Evolutionary conservation across 1,140 invertebrate species (phyloP).

Genomic region (Lerema accius): DNA sequence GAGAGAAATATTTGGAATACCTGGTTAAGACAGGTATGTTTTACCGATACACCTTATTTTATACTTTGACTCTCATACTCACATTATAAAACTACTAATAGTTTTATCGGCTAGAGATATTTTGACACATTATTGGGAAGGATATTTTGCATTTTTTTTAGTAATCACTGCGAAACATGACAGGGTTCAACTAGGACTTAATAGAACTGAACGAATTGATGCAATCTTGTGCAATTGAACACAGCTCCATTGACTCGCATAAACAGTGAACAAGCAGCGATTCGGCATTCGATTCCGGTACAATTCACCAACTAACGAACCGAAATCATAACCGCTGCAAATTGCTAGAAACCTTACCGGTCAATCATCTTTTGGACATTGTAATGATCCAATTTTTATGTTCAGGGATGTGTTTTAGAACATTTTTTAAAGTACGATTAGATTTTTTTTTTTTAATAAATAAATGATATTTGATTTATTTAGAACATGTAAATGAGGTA

Average conservation of each 20-base stretch:
- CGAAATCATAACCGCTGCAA: constrained; percentile 53
- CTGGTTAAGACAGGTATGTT: constrained; percentile 85
- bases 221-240: constrained; percentile 29
- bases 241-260: constrained; percentile 17
- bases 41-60: not conserved
- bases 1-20: constrained; percentile 85
- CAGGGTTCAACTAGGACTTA: constrained; percentile 10
- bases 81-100: too few species aligned
- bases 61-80: not conserved
- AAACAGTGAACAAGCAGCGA: constrained; percentile 16
- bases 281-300: constrained; percentile 68
- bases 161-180: not conserved
- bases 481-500: too few species aligned
- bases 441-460: too few species aligned
- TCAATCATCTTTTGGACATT: constrained; percentile 65
- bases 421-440: too few species aligned
- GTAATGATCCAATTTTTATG: constrained; percentile 49
- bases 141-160: not conserved
- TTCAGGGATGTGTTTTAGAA: constrained; percentile 45
- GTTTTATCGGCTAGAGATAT: not conserved
- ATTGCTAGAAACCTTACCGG: constrained; percentile 69
- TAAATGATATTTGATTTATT: too few species aligned
- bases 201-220: constrained; percentile 30
- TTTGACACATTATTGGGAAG: not conserved
- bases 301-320: constrained; percentile 75